A percentile compares a stretch with the other conserved stretches of the same genome.
Evolutionary conservation across 2,113 vertebrate genomes (phyloP).

Genomic region (Psophia crepitans): DNA sequence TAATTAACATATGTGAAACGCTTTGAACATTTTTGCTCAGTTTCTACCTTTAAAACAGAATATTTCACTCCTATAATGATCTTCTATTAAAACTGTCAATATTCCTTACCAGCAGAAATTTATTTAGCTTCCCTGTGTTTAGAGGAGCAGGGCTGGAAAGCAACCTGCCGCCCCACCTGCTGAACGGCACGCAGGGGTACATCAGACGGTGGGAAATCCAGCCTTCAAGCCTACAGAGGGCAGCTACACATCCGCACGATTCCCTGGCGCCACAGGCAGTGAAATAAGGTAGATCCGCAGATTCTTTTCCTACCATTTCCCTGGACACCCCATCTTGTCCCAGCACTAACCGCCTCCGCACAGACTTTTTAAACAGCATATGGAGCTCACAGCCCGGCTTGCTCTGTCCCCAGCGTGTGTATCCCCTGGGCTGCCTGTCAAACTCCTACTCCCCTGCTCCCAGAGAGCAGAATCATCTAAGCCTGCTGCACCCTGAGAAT

Average conservation of each 20-base stretch:
- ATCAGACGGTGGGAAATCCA: background rate
- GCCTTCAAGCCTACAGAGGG: background rate
- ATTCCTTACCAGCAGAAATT: background rate
- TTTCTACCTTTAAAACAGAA: background rate
- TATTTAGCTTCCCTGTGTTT: background rate
- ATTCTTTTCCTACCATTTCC: background rate
- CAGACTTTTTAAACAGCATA: background rate
- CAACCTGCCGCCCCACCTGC: background rate
- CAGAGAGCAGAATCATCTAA: background rate
- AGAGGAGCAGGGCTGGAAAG: background rate
- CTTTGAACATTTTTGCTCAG: slow-evolving; percentile 36
- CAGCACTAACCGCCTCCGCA: slow-evolving; percentile 9
- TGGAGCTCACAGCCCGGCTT: background rate
- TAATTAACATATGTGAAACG: background rate
- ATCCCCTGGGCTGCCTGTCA: slow-evolving; percentile 32
- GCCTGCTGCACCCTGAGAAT: background rate
- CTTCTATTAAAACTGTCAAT: slow-evolving; percentile 16
- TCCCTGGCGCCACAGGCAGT: background rate
- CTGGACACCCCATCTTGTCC: background rate
- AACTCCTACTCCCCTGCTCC: slow-evolving; percentile 16
- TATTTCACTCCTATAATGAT: slow-evolving; percentile 6
- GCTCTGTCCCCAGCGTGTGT: background rate
- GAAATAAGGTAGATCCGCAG: fast-evolving
- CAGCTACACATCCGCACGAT: background rate
- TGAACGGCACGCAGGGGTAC: fast-evolving